Conservation (phyloP, 2,797 vertebrate genomes). For the Tinamus major region DNA sequence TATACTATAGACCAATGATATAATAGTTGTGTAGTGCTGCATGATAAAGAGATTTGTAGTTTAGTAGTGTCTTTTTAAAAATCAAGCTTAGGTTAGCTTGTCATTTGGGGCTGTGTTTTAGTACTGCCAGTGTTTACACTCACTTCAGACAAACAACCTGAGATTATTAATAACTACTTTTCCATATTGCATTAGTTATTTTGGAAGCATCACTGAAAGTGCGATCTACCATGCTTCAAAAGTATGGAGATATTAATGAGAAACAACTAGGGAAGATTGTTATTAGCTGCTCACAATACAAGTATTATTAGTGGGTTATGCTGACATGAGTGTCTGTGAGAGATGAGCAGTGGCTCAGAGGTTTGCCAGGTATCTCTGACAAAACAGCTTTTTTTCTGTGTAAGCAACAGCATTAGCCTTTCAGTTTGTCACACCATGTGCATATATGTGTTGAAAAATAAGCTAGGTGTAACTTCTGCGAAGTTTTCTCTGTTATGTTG, state of each 20-base stretch:
- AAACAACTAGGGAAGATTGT: neutral
- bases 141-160: neutral
- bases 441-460: neutral
- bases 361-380: neutral
- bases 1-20: neutral
- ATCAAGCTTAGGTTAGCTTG: neutral
- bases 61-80: neutral
- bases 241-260: neutral
- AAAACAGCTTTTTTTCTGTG: neutral
- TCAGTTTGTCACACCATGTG: neutral
- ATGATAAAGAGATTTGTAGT: neutral
- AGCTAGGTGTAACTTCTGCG: neutral
- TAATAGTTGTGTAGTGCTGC: neutral
- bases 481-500: neutral
- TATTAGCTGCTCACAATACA: neutral
- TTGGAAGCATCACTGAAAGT: constrained; percentile 25
- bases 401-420: neutral
- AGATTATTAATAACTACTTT: neutral
- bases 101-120: neutral
- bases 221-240: constrained; percentile 1
- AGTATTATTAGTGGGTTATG: constrained; percentile 39
- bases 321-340: constrained; percentile 16
- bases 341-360: neutral
- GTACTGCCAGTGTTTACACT: neutral
- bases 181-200: neutral